These are phyloP conservation scores for Erithacus rubecula DNA, from an alignment of 2,797 vertebrate species.

Conservation along the genomic window DNA sequence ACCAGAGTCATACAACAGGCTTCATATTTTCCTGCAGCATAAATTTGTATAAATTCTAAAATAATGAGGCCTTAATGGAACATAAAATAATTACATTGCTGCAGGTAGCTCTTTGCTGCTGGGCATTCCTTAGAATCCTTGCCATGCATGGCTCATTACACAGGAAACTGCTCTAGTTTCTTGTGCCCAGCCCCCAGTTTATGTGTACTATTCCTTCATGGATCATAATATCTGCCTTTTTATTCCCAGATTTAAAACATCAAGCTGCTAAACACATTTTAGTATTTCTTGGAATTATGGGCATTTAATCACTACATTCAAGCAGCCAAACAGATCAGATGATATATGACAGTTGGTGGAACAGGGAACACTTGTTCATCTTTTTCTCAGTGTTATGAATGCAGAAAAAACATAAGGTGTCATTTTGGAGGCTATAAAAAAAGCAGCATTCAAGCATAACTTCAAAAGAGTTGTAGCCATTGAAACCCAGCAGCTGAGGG, in stretches of 20 bases:
- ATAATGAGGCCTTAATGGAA: neutral
- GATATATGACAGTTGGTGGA: neutral
- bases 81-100: neutral
- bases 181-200: neutral
- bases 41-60: conserved; percentile 6
- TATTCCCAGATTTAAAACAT: neutral
- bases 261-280: conserved; percentile 13
- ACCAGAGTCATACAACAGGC: neutral
- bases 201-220: neutral
- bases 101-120: neutral
- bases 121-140: neutral
- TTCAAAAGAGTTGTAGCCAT: conserved; percentile 63
- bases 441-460: conserved; percentile 42
- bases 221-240: neutral
- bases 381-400: conserved; percentile 10
- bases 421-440: conserved; percentile 43
- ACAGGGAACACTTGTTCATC: conserved; percentile 1
- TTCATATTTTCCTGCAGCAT: neutral
- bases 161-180: neutral
- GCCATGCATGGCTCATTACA: neutral
- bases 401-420: conserved; percentile 51
- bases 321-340: conserved; percentile 12
- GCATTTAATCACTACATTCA: conserved; percentile 29
- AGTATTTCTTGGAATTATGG: conserved; percentile 17
- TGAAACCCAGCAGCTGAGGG: conserved; percentile 45